Evolutionary conservation across 1,140 invertebrate species (phyloP).

Genomic region (Mamestra configurata): DNA sequence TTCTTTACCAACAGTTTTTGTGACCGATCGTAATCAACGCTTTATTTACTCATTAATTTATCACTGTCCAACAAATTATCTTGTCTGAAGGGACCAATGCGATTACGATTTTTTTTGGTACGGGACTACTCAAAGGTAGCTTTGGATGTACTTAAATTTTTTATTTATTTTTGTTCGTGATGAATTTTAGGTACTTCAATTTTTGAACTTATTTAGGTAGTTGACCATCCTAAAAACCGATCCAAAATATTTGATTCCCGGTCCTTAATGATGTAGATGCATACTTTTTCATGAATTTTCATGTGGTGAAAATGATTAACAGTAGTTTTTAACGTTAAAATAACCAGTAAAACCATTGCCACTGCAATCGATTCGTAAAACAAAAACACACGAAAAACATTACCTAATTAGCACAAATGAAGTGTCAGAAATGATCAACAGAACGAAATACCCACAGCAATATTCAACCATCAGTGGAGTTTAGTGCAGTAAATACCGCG

Average conservation of each 20-base stretch:
- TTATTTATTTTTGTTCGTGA: no score
- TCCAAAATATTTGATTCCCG: no score
- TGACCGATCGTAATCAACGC: conserved; percentile 76
- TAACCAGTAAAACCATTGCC: no score
- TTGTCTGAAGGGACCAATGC: conserved; percentile 64
- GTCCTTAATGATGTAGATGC: no score
- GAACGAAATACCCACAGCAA: neutral
- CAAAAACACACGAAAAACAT: neutral
- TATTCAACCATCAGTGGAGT: neutral
- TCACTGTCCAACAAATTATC: conserved; percentile 79
- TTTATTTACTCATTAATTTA: conserved; percentile 83
- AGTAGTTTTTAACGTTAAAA: no score
- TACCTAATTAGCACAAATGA: neutral
- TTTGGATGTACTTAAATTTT: neutral
- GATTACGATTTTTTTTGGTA: conserved; percentile 47
- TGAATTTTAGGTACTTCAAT: no score
- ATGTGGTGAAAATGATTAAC: no score
- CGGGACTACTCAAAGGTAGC: neutral
- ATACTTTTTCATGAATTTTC: no score
- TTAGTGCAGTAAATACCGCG: conserved; percentile 30
- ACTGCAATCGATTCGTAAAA: neutral
- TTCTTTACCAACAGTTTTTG: conserved; percentile 62
- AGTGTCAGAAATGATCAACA: conserved; percentile 5
- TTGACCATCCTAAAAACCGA: no score
- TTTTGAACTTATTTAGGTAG: no score